phyloP scores from a whole-genome alignment of 2,113 vertebrate species.

The Suricata suricatta region DNA sequence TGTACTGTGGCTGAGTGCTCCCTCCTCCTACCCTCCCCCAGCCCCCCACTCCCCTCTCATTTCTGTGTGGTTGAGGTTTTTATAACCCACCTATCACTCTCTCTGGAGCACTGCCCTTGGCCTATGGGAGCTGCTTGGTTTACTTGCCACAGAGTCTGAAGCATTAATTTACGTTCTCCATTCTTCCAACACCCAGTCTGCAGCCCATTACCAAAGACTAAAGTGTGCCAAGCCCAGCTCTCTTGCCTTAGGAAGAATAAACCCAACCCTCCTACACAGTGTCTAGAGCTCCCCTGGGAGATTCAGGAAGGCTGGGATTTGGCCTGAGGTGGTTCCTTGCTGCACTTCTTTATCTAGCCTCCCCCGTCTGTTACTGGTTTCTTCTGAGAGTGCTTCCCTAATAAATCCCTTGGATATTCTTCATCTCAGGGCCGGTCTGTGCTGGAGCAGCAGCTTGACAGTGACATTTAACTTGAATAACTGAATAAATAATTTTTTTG shows the following conservation, averaged over 20 bases:
- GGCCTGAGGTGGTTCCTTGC: background rate
- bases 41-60: background rate
- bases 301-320: background rate
- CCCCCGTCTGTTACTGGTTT: background rate
- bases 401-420: background rate
- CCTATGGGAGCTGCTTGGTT: background rate
- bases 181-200: background rate
- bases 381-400: background rate
- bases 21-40: accelerated
- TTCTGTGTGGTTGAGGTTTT: background rate
- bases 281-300: background rate
- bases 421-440: background rate
- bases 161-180: background rate
- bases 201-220: background rate
- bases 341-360: background rate
- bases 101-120: background rate
- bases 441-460: background rate
- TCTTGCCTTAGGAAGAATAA: background rate
- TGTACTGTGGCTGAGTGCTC: background rate
- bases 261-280: too few species aligned
- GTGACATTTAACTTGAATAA: background rate
- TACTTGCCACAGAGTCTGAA: background rate
- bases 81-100: too few species aligned
- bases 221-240: background rate
- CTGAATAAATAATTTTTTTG: background rate